Base-by-base conservation (phyloP, 30 jellyfish, hydroid and myxozoan genomes). In the Morbakka virulenta region DNA sequence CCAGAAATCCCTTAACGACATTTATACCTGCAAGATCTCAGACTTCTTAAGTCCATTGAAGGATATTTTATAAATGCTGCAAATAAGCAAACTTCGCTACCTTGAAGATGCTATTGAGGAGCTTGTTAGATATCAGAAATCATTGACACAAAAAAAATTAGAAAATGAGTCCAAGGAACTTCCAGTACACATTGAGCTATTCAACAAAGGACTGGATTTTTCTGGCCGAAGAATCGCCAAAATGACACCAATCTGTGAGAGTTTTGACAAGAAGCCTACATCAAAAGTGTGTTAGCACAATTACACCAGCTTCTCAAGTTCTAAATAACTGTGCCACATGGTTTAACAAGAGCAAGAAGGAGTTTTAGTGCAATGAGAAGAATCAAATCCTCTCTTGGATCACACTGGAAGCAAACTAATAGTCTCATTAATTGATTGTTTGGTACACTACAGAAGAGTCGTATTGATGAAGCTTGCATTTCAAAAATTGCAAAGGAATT, bases 111-210 rank as follows among this genome's bases (percentile, higher is more conserved):
- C 83, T 36, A 71, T 71, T 12, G 14, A 71, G 74, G 48, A 74
- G 79, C 79, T 71, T 71, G 86, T 26, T 52, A 75, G 80, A 65
- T 74, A 64, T 57, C 79, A 28, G 87, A 63, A 57, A 32, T 76
- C 34, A 76, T 57, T 68, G 69, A 76, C 51, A 2, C 62, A 57
- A 80, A 41, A 76, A 57, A 69, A 57, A 76, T 76, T 76, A 47
- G 14, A 61, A 76, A 61, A 61, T 61, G 87, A 76, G 64, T 29
- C 62, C 80, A 68, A 63, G 50, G 87, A 41, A 41, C 57, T 41
- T 41, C 57, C 57, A 41, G 31, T 24, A 6, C 68, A 76, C 64
- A 32, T 76, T 76, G 62, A 76, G 50, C 82, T 36, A 21, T 72
- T 22, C 49, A 72, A 72, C 84, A 72, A 72, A 72, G 84, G 49